Percentiles rank a stretch among this genome's conserved stretches.
Evolutionary conservation across 2,113 vertebrate species (phyloP).

Genomic region (Amphilophus citrinellus): DNA sequence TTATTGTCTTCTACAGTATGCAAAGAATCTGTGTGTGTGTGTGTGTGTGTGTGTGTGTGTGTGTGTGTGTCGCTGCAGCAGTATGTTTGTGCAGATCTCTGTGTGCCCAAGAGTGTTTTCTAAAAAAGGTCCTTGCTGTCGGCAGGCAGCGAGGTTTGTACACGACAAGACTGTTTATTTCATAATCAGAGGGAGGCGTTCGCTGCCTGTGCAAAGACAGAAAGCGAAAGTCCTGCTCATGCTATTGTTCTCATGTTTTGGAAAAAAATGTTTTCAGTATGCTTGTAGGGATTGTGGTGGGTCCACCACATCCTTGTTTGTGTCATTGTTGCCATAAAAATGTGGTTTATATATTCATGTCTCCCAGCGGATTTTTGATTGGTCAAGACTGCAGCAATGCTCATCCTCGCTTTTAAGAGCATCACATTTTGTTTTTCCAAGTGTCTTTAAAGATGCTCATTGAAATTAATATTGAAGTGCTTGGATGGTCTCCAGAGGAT

Average conservation of each 20-base stretch:
- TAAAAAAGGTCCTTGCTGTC: conserved; percentile 44
- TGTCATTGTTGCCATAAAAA: not conserved
- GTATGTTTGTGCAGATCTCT: conserved; percentile 15
- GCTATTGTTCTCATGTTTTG: not conserved
- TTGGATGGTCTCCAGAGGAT: not conserved
- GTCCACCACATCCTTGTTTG: not conserved
- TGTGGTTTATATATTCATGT: not conserved
- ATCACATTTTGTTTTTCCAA: not conserved
- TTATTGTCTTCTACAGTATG: conserved; percentile 39
- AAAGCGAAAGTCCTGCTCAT: not conserved
- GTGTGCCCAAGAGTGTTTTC: conserved; percentile 37
- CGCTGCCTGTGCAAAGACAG: not conserved
- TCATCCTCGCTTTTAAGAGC: not conserved
- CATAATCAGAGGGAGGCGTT: conserved; percentile 10
- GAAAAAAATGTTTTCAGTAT: not conserved
- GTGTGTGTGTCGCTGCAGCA: not conserved
- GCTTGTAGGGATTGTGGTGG: not conserved
- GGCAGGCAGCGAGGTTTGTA: conserved; percentile 11
- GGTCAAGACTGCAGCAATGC: not conserved
- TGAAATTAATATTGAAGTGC: not conserved
- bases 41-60: not conserved
- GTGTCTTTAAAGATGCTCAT: not conserved
- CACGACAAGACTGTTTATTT: conserved; percentile 45
- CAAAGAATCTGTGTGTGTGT: conserved; percentile 11
- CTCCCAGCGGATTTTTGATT: not conserved